These are phyloP conservation scores for Lasioglossum malachurum DNA, from an alignment of 2,888 invertebrate species.

Conservation along the genomic window DNA sequence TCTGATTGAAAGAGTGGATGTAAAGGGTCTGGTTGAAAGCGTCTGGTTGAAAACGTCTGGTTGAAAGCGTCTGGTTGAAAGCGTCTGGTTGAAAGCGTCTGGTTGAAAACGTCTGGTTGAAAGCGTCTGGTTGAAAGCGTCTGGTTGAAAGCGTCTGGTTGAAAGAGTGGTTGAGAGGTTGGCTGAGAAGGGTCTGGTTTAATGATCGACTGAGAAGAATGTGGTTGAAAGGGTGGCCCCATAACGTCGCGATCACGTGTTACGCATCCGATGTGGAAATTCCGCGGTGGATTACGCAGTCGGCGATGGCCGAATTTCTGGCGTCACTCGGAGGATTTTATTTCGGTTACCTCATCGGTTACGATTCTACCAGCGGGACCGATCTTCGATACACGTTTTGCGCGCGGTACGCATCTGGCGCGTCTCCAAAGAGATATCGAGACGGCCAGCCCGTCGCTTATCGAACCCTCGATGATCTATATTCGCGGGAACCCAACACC, in stretches of 20 bases:
- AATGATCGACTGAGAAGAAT: not conserved
- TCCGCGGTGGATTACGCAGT: constrained; percentile 35
- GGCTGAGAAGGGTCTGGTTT: not conserved
- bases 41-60: too few species aligned
- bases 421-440: constrained; percentile 75
- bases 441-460: constrained; percentile 66
- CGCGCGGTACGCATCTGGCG: constrained; percentile 78
- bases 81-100: not conserved
- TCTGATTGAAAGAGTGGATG: not conserved
- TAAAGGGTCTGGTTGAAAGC: too few species aligned
- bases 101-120: not conserved
- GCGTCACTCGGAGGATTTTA: constrained; percentile 70
- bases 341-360: constrained; percentile 79
- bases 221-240: not conserved
- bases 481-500: constrained; percentile 63
- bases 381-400: constrained; percentile 77
- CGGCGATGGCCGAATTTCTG: constrained; percentile 56
- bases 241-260: not conserved
- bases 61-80: not conserved
- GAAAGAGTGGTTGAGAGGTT: not conserved
- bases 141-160: too few species aligned
- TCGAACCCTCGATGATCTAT: constrained; percentile 81
- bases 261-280: not conserved
- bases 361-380: constrained; percentile 73
- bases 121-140: too few species aligned